Percentiles rank a stretch among this genome's conserved stretches.
These are phyloP conservation scores for Chorisops tibialis DNA, from an alignment of 2,888 invertebrate genomes.

Conservation along the genomic window DNA sequence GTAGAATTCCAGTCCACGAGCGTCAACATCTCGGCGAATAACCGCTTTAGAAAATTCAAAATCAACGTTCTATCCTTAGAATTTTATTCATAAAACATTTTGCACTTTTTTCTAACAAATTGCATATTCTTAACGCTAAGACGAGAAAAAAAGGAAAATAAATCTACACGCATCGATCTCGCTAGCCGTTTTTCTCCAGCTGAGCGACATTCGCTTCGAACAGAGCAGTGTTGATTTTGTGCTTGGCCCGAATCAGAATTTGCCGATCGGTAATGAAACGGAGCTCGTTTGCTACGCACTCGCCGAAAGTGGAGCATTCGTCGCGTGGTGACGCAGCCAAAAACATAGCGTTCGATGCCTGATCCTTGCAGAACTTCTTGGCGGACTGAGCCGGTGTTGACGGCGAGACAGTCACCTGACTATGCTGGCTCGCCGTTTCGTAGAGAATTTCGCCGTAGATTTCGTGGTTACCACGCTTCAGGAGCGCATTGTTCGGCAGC, in stretches of 20 bases:
- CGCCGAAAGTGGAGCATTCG: conserved; percentile 59
- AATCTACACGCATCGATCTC: background rate
- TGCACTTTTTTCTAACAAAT: background rate
- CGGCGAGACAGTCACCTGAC: conserved; percentile 31
- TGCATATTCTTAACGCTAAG: background rate
- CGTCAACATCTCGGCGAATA: too few species aligned
- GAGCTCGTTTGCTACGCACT: conserved; percentile 60
- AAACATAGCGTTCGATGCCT: conserved; percentile 20
- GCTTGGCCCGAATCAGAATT: conserved; percentile 57
- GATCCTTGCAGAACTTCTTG: conserved; percentile 33
- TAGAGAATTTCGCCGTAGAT: background rate
- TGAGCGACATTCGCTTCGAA: conserved; percentile 62
- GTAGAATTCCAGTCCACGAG: too few species aligned
- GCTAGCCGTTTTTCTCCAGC: conserved; percentile 47
- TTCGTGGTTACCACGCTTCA: background rate
- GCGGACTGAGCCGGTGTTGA: too few species aligned
- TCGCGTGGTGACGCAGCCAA: conserved; percentile 46
- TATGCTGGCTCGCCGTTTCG: conserved; percentile 33
- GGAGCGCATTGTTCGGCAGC: background rate
- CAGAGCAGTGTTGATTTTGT: conserved; percentile 60
- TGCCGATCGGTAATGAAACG: conserved; percentile 58
- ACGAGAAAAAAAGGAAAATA: background rate
- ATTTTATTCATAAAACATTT: too few species aligned
- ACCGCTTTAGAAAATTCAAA: too few species aligned
- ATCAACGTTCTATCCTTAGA: too few species aligned